A percentile compares a stretch with the other conserved stretches of the same genome.
These are phyloP conservation scores for Sebastes matsubarae DNA, from an alignment of 2,797 vertebrate species.

Conservation along the genomic window DNA sequence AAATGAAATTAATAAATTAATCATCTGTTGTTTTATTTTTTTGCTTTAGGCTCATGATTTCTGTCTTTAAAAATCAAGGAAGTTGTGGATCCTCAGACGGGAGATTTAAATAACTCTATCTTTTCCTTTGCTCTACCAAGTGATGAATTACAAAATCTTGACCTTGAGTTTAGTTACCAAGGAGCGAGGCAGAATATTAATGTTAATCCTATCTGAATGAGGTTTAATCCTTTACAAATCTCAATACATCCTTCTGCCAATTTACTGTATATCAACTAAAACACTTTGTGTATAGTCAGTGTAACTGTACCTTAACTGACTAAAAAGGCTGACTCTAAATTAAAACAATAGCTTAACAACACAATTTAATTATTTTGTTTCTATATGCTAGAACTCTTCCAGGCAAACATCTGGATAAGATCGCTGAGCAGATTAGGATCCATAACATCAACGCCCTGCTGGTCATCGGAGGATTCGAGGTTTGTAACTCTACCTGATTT, in stretches of 20 bases:
- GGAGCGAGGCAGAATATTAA: neutral
- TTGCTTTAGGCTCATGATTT: neutral
- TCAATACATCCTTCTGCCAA: neutral
- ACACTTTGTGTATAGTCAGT: no score
- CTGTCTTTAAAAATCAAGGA: neutral
- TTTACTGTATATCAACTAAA: no score
- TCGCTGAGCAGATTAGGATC: conserved; percentile 89
- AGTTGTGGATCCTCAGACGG: neutral
- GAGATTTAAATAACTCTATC: neutral
- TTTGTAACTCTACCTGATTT: conserved; percentile 54
- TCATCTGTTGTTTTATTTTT: no score
- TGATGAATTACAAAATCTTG: neutral
- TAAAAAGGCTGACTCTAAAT: neutral
- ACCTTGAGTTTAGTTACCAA: neutral
- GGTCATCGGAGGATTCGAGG: conserved; percentile 98
- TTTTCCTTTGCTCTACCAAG: neutral
- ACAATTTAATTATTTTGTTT: neutral
- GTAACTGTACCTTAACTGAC: no score
- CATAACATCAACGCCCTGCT: conserved; percentile 92
- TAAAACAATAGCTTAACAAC: neutral
- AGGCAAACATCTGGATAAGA: conserved; percentile 88
- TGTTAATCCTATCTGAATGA: neutral
- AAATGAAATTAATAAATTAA: no score
- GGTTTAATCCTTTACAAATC: neutral
- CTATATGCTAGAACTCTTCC: conserved; percentile 86